Base-by-base conservation (phyloP, 2,888 invertebrate species). In the Eupithecia dodoneata region DNA sequence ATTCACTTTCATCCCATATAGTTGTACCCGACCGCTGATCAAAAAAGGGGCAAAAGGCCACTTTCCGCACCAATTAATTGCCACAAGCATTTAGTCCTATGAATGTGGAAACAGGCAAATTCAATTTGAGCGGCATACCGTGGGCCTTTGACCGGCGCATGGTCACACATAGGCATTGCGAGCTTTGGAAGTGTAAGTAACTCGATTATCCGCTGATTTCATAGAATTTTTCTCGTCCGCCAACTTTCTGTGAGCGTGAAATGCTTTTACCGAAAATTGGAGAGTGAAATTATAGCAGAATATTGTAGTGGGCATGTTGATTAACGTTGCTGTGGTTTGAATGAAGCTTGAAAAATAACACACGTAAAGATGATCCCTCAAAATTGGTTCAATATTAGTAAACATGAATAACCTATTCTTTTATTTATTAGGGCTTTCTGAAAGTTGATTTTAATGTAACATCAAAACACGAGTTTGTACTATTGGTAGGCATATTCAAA, bases 1-100 rank as follows among this genome's bases (percentile, higher is more conserved):
- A 86, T 82, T 83, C 81, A 85, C 88, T 89, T 89, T 88, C 86
- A 89, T 89, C 87, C 83, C 83, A 85, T 84, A 89, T 89, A 88
- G 89, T 89, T 87, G 86, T 86, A 83, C 83, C 83, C 79, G 73
- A 85, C 85, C 85, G 83, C 86, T 86, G 87, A 87, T 88, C 87
- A 87, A 88, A 87, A 88, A 87, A 79, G 81, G 82, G 76, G 82
- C 86, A 86, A 89, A 89, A 90, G 87, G 88, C 90, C 91, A 92
- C 91, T 92, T 93, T 93, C 90, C 93, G 92, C 93, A 88, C 89
- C 92, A 90, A 88, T 93, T 94, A 93, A 93, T 94, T 93, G 93
- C 90, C 89, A 88, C 90, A 89, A 92, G 90, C 92, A 89, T 91
- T 91, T 90, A 89, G 87, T 85, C 87, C 88, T 88, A 86, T 89